Conservation (phyloP, 2,888 invertebrate species). For the Acleris emargana region DNA sequence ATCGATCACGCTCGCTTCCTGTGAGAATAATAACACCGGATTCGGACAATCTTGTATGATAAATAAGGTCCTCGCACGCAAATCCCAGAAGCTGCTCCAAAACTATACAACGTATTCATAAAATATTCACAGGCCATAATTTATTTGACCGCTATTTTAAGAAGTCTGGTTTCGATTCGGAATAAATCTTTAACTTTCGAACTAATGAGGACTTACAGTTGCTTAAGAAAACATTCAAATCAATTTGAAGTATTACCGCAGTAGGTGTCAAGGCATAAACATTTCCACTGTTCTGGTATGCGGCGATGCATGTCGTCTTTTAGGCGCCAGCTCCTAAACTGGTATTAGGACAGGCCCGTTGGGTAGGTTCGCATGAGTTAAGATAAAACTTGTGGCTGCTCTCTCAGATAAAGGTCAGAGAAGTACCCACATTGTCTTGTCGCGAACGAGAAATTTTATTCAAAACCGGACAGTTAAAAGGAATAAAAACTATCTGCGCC, state of each 20-base stretch:
- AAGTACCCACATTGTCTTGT: constrained; percentile 9
- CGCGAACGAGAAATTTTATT: constrained; percentile 3
- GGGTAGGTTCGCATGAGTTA: constrained; percentile 31
- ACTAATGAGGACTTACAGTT: constrained; percentile 17
- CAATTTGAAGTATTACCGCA: constrained; percentile 15
- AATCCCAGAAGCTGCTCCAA: constrained; percentile 3
- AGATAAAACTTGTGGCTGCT: constrained; percentile 26
- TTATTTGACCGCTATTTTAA: constrained; percentile 3
- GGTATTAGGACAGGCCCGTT: constrained; percentile 34
- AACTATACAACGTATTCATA: not conserved
- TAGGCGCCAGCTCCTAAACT: constrained; percentile 35
- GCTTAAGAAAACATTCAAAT: constrained; percentile 13
- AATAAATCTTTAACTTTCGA: constrained; percentile 3
- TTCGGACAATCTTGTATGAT: constrained; percentile 26
- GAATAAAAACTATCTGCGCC: constrained; percentile 6
- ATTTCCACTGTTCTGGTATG: constrained; percentile 35
- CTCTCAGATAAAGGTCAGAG: constrained; percentile 19
- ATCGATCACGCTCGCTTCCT: constrained; percentile 61
- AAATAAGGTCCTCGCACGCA: constrained; percentile 22
- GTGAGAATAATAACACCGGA: constrained; percentile 40
- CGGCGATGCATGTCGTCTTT: constrained; percentile 37
- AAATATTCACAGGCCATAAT: not conserved
- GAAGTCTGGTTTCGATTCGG: not conserved
- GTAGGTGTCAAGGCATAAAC: constrained; percentile 29
- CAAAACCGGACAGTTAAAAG: constrained; percentile 10